phyloP scores from a whole-genome alignment of 1,140 invertebrate genomes.

The Copidosoma floridanum region DNA sequence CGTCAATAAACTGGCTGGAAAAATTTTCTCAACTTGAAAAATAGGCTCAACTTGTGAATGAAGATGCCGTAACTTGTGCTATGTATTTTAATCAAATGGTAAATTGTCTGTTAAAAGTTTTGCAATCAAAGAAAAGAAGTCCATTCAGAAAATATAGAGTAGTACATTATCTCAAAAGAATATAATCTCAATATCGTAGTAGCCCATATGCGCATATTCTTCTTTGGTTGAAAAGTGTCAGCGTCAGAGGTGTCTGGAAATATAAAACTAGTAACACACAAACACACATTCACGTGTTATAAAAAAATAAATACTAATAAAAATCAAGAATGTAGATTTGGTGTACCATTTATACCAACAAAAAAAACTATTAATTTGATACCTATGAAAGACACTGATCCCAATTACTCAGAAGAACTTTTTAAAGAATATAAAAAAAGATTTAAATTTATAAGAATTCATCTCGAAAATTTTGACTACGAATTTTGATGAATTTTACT shows the following conservation, averaged over 20 bases:
- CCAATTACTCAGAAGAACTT: too few relatives aligned
- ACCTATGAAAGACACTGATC: slow-evolving; percentile 30
- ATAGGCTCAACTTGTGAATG: slow-evolving; percentile 48
- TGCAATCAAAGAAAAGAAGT: slow-evolving; percentile 30
- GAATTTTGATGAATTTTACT: slow-evolving; percentile 27
- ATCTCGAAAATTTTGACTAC: slow-evolving; percentile 32
- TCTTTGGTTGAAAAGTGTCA: slow-evolving; percentile 37
- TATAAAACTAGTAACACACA: slow-evolving; percentile 32
- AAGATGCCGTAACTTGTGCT: slow-evolving; percentile 52
- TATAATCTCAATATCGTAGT: slow-evolving; percentile 47
- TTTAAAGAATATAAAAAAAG: slow-evolving; percentile 25
- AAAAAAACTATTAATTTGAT: slow-evolving; percentile 28
- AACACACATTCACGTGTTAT: slow-evolving; percentile 34
- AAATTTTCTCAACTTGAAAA: slow-evolving; percentile 41
- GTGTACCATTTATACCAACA: slow-evolving; percentile 38
- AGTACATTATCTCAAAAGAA: slow-evolving; percentile 38
- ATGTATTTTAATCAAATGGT: slow-evolving; percentile 50
- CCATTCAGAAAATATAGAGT: slow-evolving; percentile 37
- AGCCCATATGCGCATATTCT: slow-evolving; percentile 45
- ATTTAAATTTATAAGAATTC: slow-evolving; percentile 24
- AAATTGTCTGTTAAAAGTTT: slow-evolving; percentile 29
- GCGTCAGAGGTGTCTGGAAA: slow-evolving; percentile 31
- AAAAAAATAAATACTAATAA: slow-evolving; percentile 28
- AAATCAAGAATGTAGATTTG: slow-evolving; percentile 40
- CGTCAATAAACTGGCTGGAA: slow-evolving; percentile 44